These are phyloP conservation scores for Blastomussa wellsi DNA, from an alignment of 92 coral and sea anemone genomes.

Conservation along the genomic window DNA sequence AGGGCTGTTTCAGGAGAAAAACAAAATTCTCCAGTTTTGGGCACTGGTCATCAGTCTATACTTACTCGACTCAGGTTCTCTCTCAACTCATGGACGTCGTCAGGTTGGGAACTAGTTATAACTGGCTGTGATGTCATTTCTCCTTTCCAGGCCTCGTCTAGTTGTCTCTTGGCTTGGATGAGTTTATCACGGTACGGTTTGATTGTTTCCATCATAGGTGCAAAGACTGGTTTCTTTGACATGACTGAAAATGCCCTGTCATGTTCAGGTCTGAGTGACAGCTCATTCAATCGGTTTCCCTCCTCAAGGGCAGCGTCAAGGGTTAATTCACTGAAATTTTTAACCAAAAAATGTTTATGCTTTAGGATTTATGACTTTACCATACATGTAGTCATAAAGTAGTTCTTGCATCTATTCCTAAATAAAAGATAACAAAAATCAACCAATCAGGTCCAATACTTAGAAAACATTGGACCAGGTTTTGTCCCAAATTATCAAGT, in stretches of 20 bases:
- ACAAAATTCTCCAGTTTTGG: too few species aligned
- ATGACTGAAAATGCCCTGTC: constrained; percentile 68
- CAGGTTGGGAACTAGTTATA: constrained; percentile 19
- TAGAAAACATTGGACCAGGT: too few species aligned
- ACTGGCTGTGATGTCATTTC: constrained; percentile 27
- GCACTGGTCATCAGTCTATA: too few species aligned
- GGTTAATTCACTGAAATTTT: neutral
- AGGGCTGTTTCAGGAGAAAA: too few species aligned
- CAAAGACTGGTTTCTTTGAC: constrained; percentile 72
- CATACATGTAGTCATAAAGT: too few species aligned
- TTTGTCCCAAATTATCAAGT: too few species aligned
- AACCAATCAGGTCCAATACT: too few species aligned
- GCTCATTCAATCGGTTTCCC: constrained; percentile 70
- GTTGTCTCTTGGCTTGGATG: constrained; percentile 63
- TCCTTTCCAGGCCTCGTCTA: constrained; percentile 76
- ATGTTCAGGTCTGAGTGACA: constrained; percentile 62
- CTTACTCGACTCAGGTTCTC: constrained; percentile 65
- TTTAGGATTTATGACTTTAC: neutral
- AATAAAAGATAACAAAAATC: too few species aligned
- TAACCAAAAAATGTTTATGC: neutral
- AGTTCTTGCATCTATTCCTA: too few species aligned
- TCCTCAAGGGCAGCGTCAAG: constrained; percentile 77
- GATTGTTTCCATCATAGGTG: constrained; percentile 74
- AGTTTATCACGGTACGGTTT: constrained; percentile 69
- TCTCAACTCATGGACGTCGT: constrained; percentile 52